Conservation (phyloP, 2,797 vertebrate genomes). For the Chaenodraco wilsoni region DNA sequence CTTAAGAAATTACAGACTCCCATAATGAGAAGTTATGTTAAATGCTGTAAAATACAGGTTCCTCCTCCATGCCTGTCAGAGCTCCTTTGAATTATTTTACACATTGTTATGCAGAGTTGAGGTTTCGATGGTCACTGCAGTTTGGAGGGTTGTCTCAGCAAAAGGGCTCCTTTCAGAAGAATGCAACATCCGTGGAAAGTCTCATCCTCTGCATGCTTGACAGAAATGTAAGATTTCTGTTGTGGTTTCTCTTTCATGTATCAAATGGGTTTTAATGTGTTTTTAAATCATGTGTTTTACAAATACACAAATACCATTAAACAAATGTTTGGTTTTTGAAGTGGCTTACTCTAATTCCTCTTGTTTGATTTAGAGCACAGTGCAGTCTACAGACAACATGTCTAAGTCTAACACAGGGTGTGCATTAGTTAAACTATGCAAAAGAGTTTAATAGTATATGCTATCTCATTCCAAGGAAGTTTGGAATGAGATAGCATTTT, state of each 20-base stretch:
- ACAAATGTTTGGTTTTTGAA: slow-evolving; percentile 25
- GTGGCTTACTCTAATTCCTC: slow-evolving; percentile 13
- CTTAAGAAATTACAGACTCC: slow-evolving; percentile 78
- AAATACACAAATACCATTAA: slow-evolving; percentile 49
- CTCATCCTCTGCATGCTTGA: slow-evolving; percentile 49
- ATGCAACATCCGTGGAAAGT: slow-evolving; percentile 44
- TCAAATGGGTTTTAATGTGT: slow-evolving; percentile 60
- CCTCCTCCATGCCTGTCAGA: slow-evolving; percentile 73
- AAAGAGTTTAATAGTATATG: slow-evolving; percentile 1
- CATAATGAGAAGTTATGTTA: slow-evolving; percentile 86
- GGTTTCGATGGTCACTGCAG: slow-evolving; percentile 73
- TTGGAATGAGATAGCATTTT: slow-evolving; percentile 73
- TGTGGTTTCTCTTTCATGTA: slow-evolving; percentile 60
- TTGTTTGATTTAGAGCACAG: slow-evolving; percentile 4
- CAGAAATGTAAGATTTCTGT: slow-evolving; percentile 48
- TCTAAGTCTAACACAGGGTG: not conserved
- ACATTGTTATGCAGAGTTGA: slow-evolving; percentile 85
- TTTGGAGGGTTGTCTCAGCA: slow-evolving; percentile 59
- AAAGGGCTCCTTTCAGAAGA: slow-evolving; percentile 52
- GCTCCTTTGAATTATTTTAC: slow-evolving; percentile 76
- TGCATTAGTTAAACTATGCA: slow-evolving; percentile 9
- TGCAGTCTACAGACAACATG: slow-evolving; percentile 15
- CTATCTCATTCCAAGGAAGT: slow-evolving; percentile 53
- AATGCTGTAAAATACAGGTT: slow-evolving; percentile 86
- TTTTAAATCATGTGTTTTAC: slow-evolving; percentile 61